Evolutionary conservation across 2,888 invertebrate species (phyloP).

Genomic region (Galeopsomyia nigrocyanea): DNA sequence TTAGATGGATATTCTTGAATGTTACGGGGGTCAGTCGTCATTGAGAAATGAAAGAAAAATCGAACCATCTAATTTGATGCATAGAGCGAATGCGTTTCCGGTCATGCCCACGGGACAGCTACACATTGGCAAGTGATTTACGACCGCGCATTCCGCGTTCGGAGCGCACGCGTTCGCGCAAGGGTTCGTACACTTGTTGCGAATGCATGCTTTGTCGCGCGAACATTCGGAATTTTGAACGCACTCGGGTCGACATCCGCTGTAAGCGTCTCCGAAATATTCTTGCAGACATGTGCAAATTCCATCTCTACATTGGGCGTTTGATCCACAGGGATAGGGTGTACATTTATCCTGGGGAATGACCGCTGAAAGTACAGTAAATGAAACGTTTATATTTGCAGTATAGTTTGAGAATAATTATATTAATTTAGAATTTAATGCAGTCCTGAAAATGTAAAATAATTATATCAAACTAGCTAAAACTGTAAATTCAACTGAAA

Average conservation of each 20-base stretch:
- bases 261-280: slow-evolving; percentile 74
- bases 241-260: slow-evolving; percentile 68
- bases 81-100: slow-evolving; percentile 80
- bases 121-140: slow-evolving; percentile 74
- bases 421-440: too few species aligned
- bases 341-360: slow-evolving; percentile 78
- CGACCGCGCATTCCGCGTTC: slow-evolving; percentile 79
- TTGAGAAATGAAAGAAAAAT: slow-evolving; percentile 77
- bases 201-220: slow-evolving; percentile 67
- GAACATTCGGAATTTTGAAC: slow-evolving; percentile 68
- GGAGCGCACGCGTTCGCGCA: slow-evolving; percentile 83
- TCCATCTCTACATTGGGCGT: slow-evolving; percentile 74
- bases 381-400: slow-evolving; percentile 73
- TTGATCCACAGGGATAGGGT: slow-evolving; percentile 81
- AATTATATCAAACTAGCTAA: too few species aligned
- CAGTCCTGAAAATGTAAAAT: too few species aligned
- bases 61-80: slow-evolving; percentile 60
- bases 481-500: too few species aligned
- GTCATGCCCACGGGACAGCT: slow-evolving; percentile 77
- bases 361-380: slow-evolving; percentile 70
- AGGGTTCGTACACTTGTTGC: slow-evolving; percentile 71
- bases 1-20: slow-evolving; percentile 10
- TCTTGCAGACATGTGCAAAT: slow-evolving; percentile 75
- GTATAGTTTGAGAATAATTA: background rate
- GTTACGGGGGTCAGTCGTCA: slow-evolving; percentile 74